These are phyloP conservation scores for Chrysolophus pictus DNA, from an alignment of 2,797 vertebrate genomes.

Conservation along the genomic window DNA sequence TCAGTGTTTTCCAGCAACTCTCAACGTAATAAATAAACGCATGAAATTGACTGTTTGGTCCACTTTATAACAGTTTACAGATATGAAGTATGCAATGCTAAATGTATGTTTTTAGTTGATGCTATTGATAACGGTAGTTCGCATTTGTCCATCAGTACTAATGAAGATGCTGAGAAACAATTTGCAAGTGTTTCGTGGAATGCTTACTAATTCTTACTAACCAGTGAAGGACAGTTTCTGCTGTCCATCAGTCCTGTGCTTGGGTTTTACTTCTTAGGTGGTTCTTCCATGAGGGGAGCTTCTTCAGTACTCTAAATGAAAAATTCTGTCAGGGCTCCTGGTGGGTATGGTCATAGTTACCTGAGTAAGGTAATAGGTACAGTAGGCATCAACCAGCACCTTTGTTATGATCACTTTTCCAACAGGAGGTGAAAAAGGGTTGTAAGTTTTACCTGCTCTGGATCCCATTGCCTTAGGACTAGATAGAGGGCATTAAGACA, in stretches of 20 bases:
- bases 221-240: neutral
- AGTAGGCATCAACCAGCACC: neutral
- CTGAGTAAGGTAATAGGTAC: rapidly evolving
- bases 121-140: neutral
- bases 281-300: neutral
- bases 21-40: neutral
- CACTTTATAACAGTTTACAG: neutral
- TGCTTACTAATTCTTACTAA: neutral
- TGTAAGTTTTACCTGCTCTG: neutral
- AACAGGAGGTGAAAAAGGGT: neutral
- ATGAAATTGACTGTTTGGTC: neutral
- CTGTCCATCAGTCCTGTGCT: neutral
- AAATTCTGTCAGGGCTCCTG: neutral
- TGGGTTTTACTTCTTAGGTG: neutral
- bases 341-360: neutral
- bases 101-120: neutral
- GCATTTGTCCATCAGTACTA: neutral
- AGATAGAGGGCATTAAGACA: neutral
- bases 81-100: neutral
- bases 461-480: neutral
- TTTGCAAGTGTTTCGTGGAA: neutral
- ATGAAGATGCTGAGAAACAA: neutral
- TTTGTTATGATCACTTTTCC: neutral
- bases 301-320: neutral
- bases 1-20: neutral